Conservation (phyloP, 2,113 vertebrate genomes). For the Taurulus bubalis region DNA sequence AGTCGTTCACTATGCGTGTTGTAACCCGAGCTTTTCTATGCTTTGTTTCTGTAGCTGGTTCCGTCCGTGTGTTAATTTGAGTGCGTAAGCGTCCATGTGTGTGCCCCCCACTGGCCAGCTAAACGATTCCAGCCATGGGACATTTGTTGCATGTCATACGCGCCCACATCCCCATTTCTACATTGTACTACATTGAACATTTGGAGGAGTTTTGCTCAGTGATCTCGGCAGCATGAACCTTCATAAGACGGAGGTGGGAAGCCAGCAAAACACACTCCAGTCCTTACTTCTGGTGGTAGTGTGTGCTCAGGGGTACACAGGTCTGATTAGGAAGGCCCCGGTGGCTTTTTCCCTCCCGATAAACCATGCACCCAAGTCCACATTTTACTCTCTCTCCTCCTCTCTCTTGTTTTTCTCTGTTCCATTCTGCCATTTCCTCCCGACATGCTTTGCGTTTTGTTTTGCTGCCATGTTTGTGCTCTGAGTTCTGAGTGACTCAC, state of each 20-base stretch:
- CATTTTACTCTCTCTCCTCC: constrained; percentile 17
- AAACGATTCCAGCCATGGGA: neutral
- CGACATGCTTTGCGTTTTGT: constrained; percentile 19
- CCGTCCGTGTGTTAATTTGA: neutral
- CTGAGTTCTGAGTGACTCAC: constrained; percentile 41
- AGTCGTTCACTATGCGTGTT: neutral
- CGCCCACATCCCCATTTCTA: no score
- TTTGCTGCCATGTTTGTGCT: constrained; percentile 10
- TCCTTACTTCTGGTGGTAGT: constrained; percentile 38
- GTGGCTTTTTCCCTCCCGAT: constrained; percentile 62
- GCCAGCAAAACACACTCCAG: constrained; percentile 48
- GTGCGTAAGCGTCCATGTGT: neutral
- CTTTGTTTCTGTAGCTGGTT: neutral
- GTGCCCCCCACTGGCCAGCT: neutral
- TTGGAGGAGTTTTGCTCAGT: constrained; percentile 3
- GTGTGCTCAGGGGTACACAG: constrained; percentile 68
- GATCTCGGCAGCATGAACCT: constrained; percentile 52
- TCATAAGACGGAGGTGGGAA: constrained; percentile 42
- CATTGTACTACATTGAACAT: no score
- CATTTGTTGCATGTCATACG: neutral
- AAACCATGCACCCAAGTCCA: constrained; percentile 44
- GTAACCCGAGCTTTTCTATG: neutral
- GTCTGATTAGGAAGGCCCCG: constrained; percentile 72
- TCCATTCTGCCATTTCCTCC: constrained; percentile 16
- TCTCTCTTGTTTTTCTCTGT: constrained; percentile 17